Evolutionary conservation across 2,797 vertebrate species (phyloP).

Genomic region (Clarias platycephalus): DNA sequence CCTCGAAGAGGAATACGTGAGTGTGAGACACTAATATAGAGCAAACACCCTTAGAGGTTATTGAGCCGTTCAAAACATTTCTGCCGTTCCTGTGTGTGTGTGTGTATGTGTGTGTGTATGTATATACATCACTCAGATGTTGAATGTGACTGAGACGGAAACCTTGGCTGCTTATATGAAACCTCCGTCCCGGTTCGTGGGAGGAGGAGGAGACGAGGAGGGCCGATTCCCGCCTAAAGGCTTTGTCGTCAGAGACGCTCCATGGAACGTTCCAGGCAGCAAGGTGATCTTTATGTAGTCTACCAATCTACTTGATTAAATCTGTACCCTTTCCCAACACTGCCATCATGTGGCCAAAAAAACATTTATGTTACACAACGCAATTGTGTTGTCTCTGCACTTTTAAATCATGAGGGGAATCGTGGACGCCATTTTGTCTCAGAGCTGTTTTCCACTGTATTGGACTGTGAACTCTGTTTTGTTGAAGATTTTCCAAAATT

Average conservation of each 20-base stretch:
- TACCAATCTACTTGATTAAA: too few relatives aligned
- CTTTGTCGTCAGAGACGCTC: slow-evolving; percentile 77
- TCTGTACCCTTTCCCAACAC: too few relatives aligned
- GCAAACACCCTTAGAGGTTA: too few relatives aligned
- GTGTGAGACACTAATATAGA: slow-evolving; percentile 39
- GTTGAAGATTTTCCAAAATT: too few relatives aligned
- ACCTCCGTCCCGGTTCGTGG: slow-evolving; percentile 74
- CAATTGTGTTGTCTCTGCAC: too few relatives aligned
- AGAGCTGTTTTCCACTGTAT: too few relatives aligned
- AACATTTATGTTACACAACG: too few relatives aligned
- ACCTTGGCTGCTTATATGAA: slow-evolving; percentile 84
- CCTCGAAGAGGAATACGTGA: slow-evolving; percentile 83
- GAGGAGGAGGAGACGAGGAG: slow-evolving; percentile 67
- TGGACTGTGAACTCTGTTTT: too few relatives aligned
- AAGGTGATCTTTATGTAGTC: slow-evolving; percentile 63
- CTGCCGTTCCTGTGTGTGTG: background rate
- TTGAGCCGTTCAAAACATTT: background rate
- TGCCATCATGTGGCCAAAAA: too few relatives aligned
- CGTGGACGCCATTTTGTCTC: too few relatives aligned
- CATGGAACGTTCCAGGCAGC: slow-evolving; percentile 76
- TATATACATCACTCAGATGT: slow-evolving; percentile 68
- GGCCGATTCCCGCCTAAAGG: slow-evolving; percentile 70
- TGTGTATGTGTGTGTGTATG: background rate
- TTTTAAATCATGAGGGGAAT: too few relatives aligned
- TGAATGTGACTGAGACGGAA: slow-evolving; percentile 81